Evolutionary conservation across 64 coral and sea anemone genomes (phyloP), one percentile per base, ranked within the genome.

Genomic region (Stylophora pistillata): DNA sequence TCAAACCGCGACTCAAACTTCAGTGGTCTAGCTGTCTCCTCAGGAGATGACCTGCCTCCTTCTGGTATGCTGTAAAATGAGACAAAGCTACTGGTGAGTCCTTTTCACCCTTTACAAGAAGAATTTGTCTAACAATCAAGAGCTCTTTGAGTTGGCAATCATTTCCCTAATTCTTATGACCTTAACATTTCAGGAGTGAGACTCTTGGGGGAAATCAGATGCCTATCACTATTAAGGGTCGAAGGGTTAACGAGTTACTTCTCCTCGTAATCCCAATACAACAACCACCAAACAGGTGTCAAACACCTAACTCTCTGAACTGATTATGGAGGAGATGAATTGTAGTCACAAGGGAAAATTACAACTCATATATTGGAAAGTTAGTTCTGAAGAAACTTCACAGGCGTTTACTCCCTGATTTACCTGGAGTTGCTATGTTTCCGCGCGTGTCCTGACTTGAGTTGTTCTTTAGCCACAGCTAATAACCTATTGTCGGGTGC

Each of bases 1-100:
- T 96, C 95, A 89, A 96, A 96, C 21, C 95, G 74, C 16, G 95
- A 96, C 75, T 96, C 95, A 86, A 96, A 96, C 28, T 90, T 87
- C 21, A 96, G 77, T 10, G 88, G 75, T 32, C 56, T 89, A 55
- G 89, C 68, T 9, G 68, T 55, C 47, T 93, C 91, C 65, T 96
- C 91, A 56, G 86, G 81, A n/a, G 91, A 71, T 15, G 77, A 77
- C 71, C 77, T 93, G 21, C 93, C 95, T 30, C 81, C 92, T 17
- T 92, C 90, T 23, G 90, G 86, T 28, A 85, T 23, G 55, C 90
- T 92, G 18, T 15, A 47, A 63, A 13, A 85, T 13, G 21, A 56
- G 59, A 87, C 18, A 54, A 6, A 57, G 13, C 17, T 9, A 34
- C 33, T 27, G 37, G 37, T 47, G 3, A 7, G 7, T 47, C 7